Percentiles rank a stretch among this genome's conserved stretches.
Evolutionary conservation across 2,797 vertebrate species (phyloP).

Genomic region (Falco novaeseelandiae): DNA sequence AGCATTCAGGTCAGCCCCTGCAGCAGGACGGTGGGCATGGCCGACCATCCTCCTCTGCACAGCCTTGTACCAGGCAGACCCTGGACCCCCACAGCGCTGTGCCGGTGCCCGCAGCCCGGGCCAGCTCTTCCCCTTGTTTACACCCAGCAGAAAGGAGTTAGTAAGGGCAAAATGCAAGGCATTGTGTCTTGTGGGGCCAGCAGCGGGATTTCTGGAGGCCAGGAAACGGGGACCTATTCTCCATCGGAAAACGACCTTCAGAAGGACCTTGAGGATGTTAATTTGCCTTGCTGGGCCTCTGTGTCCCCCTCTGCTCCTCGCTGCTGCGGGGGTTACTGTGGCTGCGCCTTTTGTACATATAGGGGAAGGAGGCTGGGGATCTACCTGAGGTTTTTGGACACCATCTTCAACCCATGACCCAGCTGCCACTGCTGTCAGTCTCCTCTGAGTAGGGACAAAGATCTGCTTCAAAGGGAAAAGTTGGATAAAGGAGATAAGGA

Average conservation of each 20-base stretch:
- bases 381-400: not conserved
- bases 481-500: not conserved
- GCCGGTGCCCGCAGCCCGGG: fast-evolving
- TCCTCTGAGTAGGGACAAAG: not conserved
- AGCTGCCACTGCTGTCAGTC: not conserved
- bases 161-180: not conserved
- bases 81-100: not conserved
- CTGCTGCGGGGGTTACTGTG: fast-evolving
- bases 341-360: not conserved
- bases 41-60: fast-evolving
- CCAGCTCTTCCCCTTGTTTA: not conserved
- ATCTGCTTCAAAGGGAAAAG: not conserved
- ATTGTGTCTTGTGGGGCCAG: not conserved
- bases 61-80: not conserved
- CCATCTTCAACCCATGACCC: not conserved
- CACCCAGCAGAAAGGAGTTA: not conserved
- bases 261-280: not conserved
- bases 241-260: not conserved
- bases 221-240: constrained; percentile 17
- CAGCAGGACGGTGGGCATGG: fast-evolving
- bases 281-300: not conserved
- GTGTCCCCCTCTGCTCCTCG: fast-evolving
- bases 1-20: not conserved
- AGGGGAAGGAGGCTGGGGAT: not conserved
- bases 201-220: not conserved